Evolutionary conservation across 2,113 vertebrate genomes (phyloP).

Genomic region (Mustelus asterias): DNA sequence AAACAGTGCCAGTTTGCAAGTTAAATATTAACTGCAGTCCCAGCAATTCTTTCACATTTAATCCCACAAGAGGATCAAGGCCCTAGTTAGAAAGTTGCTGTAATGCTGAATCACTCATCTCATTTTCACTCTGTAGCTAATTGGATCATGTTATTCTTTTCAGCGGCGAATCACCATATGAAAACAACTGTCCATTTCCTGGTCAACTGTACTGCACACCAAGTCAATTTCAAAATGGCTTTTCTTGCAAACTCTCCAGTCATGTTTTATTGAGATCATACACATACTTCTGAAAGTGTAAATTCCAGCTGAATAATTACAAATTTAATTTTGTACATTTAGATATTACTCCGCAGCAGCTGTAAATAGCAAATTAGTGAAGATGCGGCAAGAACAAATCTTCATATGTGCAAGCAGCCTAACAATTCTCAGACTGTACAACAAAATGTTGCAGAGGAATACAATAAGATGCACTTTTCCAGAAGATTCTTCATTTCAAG

Average conservation of each 20-base stretch:
- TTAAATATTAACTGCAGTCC: conserved; percentile 30
- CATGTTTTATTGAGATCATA: background rate
- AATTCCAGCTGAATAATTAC: background rate
- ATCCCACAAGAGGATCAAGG: conserved; percentile 8
- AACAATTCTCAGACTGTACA: background rate
- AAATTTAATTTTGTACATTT: background rate
- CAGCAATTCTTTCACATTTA: conserved; percentile 23
- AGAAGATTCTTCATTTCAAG: background rate
- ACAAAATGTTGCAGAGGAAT: background rate
- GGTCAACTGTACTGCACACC: background rate
- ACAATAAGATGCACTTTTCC: background rate
- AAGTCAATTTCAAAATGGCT: background rate
- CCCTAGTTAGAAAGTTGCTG: conserved; percentile 22
- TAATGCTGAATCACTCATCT: conserved; percentile 3
- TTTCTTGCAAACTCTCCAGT: conserved; percentile 17
- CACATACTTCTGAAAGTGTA: background rate
- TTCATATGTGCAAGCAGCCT: background rate
- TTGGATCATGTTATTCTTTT: conserved; percentile 6
- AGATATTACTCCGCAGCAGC: background rate
- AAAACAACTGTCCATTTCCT: conserved; percentile 22
- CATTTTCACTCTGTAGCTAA: conserved; percentile 21
- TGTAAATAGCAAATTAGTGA: conserved; percentile 9
- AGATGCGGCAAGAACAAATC: background rate
- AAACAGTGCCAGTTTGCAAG: conserved; percentile 6
- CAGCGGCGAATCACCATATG: background rate